Evolutionary conservation across 2,113 vertebrate genomes (phyloP).

Genomic region (Serinus canaria): DNA sequence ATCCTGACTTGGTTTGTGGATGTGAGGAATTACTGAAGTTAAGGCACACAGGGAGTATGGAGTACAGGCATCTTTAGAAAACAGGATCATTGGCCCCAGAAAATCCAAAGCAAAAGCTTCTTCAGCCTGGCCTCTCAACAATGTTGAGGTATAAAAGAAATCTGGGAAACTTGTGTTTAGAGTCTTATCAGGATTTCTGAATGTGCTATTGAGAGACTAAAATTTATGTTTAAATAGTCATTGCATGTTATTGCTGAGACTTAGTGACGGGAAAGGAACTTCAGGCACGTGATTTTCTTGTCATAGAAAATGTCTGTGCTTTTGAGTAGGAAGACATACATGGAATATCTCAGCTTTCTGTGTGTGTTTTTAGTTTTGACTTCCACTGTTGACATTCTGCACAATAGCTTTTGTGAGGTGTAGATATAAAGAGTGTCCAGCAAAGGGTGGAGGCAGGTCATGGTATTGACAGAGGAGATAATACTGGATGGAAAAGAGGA

Average conservation of each 20-base stretch:
- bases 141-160: not conserved
- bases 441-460: not conserved
- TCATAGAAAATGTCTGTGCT: not conserved
- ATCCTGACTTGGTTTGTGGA: not conserved
- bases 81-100: not conserved
- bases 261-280: not conserved
- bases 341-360: not conserved
- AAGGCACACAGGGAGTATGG: not conserved
- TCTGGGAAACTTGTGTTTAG: not conserved
- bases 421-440: not conserved
- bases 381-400: not conserved
- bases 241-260: not conserved
- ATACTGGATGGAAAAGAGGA: not conserved
- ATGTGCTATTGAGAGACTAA: not conserved
- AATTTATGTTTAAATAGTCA: not conserved
- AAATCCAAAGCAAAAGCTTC: not conserved
- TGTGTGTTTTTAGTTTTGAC: not conserved
- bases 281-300: not conserved
- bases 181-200: not conserved
- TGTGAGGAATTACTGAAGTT: not conserved
- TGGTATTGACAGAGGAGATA: not conserved
- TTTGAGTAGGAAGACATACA: not conserved
- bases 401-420: not conserved
- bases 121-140: not conserved
- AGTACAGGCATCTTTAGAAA: not conserved